phyloP scores from a whole-genome alignment of 1,140 invertebrate species.

The Apis cerana region DNA sequence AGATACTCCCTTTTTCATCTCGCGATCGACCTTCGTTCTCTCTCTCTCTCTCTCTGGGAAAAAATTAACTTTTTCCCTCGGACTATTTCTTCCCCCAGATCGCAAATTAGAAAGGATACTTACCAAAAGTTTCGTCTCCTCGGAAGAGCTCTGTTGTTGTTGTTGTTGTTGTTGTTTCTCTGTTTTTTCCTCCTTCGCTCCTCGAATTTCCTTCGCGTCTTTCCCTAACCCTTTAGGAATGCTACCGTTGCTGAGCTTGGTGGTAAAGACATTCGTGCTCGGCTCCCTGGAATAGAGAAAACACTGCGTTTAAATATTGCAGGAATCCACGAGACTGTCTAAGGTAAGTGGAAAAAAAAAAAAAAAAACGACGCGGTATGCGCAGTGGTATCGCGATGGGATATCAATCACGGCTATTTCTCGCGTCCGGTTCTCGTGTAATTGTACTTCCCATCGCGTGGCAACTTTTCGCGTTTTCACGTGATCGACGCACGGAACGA shows the following conservation, averaged over 20 bases:
- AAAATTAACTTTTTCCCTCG: too few species aligned
- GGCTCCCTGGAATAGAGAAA: constrained; percentile 62
- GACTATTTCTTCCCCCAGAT: too few species aligned
- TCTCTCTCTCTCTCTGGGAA: too few species aligned
- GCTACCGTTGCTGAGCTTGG: constrained; percentile 79
- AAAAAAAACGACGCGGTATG: constrained; percentile 36
- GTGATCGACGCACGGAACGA: too few species aligned
- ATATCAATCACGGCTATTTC: constrained; percentile 69
- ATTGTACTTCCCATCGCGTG: constrained; percentile 39
- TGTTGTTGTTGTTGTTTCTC: constrained; percentile 59
- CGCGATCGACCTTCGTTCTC: neutral
- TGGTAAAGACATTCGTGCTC: constrained; percentile 61
- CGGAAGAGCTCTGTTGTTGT: constrained; percentile 72
- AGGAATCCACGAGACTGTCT: neutral
- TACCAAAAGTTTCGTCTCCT: constrained; percentile 77
- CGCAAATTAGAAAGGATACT: neutral
- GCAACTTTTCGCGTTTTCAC: constrained; percentile 35
- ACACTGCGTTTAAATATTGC: neutral
- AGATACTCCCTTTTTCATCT: neutral
- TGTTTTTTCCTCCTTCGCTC: neutral
- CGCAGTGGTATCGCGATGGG: constrained; percentile 48
- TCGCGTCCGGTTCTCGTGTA: constrained; percentile 51
- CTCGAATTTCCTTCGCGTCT: constrained; percentile 49
- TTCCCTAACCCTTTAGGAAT: constrained; percentile 73
- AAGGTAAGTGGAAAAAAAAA: neutral